Evolutionary conservation across 2,888 invertebrate genomes (phyloP), one percentile per base, ranked within the genome.

Genomic region (Drosophila eohydei): DNA sequence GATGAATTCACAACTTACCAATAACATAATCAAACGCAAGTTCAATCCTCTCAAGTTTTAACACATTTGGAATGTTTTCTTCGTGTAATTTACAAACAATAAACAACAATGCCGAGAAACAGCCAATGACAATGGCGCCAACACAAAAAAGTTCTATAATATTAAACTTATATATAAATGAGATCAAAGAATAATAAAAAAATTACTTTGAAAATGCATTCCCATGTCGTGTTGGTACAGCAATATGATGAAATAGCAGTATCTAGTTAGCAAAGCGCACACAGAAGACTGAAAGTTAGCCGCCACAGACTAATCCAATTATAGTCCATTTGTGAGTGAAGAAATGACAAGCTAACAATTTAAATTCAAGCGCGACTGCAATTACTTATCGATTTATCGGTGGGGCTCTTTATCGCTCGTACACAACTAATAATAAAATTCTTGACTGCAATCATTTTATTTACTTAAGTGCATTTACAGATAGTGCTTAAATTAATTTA

Each of bases 21-120:
- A 92, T 83, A 46, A 92, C 89, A 77, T 92, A 92, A 71, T 92
- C 92, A 55, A 92, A 92, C 4, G 71, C 67, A 44, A 87, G 86
- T 6, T 79, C 67, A n/a, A 74, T 83, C 16, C 83, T 76, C n/a
- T 67, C 46, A 1, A 85, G 73, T 0, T 14, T 51, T 36, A 92
- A 67, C 2, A 82, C 61, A 72, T 91, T 92, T 2, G 91, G 85
- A 30, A 91, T 68, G 28, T 74, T 70, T 52, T 92, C 83, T 26
- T 88, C 80, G 3, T 91, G 67, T 34, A 91, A 64, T 11, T 80
- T 77, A 21, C 81, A 79, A 36, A 91, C 63, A 6, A 88, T 38
- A 63, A 91, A 71, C 74, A 91, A 83, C 32, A 91, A 8, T 48
- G 83, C 71, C 3, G 91, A 82, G 3, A 91, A 28, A 14, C 83